Evolutionary conservation across 1,140 invertebrate genomes (phyloP).

Genomic region (Drosophila tropicalis): DNA sequence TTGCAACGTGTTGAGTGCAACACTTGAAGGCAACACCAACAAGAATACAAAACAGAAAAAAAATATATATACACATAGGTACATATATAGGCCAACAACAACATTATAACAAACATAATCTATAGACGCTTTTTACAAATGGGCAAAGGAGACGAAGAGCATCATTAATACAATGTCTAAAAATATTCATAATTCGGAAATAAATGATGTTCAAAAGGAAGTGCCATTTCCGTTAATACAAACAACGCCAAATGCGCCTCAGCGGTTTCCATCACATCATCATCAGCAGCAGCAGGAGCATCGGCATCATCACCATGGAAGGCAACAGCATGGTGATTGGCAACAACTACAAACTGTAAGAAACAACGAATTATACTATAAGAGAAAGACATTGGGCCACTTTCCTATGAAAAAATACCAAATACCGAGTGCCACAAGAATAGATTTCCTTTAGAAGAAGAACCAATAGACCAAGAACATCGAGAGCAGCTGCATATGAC

Average conservation of each 20-base stretch:
- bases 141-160: neutral
- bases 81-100: conserved; percentile 71
- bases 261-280: neutral
- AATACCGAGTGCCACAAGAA: neutral
- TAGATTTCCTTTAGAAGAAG: neutral
- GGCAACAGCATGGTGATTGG: neutral
- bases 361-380: neutral
- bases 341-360: neutral
- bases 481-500: conserved; percentile 1
- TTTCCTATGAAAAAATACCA: neutral
- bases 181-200: conserved; percentile 52
- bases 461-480: neutral
- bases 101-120: conserved; percentile 21
- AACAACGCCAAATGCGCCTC: neutral
- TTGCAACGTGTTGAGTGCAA: conserved; percentile 71
- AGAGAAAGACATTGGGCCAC: neutral
- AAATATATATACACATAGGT: neutral
- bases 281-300: neutral
- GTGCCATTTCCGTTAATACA: conserved; percentile 19
- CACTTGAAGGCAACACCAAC: conserved; percentile 35
- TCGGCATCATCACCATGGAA: neutral
- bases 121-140: conserved; percentile 13
- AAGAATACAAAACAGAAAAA: conserved; percentile 13
- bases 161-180: conserved; percentile 12
- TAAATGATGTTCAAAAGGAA: conserved; percentile 51